Base-by-base conservation (phyloP, 2,888 invertebrate genomes). In the Leptura quadrifasciata region DNA sequence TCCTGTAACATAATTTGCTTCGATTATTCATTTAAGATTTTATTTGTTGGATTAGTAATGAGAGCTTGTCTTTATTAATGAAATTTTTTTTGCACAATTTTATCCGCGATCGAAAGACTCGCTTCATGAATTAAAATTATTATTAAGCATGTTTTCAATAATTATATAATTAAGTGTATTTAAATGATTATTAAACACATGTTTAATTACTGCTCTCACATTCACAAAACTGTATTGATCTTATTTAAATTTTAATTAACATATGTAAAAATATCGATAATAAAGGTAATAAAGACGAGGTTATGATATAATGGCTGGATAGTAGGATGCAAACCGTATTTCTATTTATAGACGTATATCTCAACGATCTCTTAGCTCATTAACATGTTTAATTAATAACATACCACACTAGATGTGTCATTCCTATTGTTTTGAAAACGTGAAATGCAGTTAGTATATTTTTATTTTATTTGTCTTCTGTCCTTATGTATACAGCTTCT, bases 311-410 rank as follows among this genome's bases (percentile, higher is more conserved):
- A 58, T 17, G 39, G 0, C 8, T 35, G 4, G 8, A 35, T 9
- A 63, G 39, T 18, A 39, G 61, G 58, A 60, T 39, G 39, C 39
- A 39, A 39, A 47, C n/a, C 47, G 47, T 47, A 18, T 20, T 69
- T 69, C 57, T 71, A 71, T 61, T 71, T 71, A 61, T 69, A 69
- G 39, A 31, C n/a, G 4, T 35, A 20, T 57, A 58, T 69, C 57
- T 69, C 58, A 54, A 18, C 31, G 69, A 58, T 71, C 71, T 61
- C 47, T 21, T 27, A 27, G 18, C 61, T 61, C 39, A 71, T 71
- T 71, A 71, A 75, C 64, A 31, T 64, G 69, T 70, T 75, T 70
- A 64, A 75, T 68, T 55, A 74, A 20, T 52, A 39, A 70, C 74
- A 70, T 75, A 57, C 74, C 74, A 57, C 54, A 61, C 17, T 15